These are phyloP conservation scores for Drosophila sucinea DNA, from an alignment of 1,140 invertebrate genomes.

Conservation along the genomic window DNA sequence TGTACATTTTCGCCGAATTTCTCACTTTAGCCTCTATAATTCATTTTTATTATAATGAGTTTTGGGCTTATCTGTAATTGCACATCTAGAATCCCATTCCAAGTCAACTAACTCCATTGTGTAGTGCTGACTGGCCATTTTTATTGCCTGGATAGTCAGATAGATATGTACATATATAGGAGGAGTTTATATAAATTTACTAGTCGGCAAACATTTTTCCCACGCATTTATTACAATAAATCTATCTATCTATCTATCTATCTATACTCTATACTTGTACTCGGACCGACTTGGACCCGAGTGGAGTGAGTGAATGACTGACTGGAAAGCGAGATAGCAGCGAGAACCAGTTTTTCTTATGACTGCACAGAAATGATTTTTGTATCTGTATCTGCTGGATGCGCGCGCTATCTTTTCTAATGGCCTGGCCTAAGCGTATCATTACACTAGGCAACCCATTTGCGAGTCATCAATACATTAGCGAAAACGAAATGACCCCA, in stretches of 20 bases:
- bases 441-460: slow-evolving; percentile 19
- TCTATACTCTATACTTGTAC: slow-evolving; percentile 24
- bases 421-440: slow-evolving; percentile 46
- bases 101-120: slow-evolving; percentile 34
- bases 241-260: slow-evolving; percentile 58
- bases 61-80: slow-evolving; percentile 71
- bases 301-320: slow-evolving; percentile 17
- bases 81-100: slow-evolving; percentile 61
- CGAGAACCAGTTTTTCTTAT: slow-evolving; percentile 62
- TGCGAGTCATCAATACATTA: slow-evolving; percentile 11
- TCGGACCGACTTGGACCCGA: background rate
- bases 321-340: slow-evolving; percentile 21
- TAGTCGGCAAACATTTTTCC: slow-evolving; percentile 57
- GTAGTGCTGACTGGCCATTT: slow-evolving; percentile 50
- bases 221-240: slow-evolving; percentile 74
- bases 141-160: slow-evolving; percentile 26
- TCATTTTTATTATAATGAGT: slow-evolving; percentile 79
- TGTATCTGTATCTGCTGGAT: slow-evolving; percentile 60
- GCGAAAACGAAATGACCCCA: background rate
- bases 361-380: slow-evolving; percentile 44
- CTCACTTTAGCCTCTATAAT: slow-evolving; percentile 52
- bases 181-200: background rate
- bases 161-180: slow-evolving; percentile 5
- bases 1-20: slow-evolving; percentile 42
- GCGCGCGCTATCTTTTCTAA: slow-evolving; percentile 57